phyloP scores from a whole-genome alignment of 2,113 vertebrate genomes.

The Thamnaconus septentrionalis region DNA sequence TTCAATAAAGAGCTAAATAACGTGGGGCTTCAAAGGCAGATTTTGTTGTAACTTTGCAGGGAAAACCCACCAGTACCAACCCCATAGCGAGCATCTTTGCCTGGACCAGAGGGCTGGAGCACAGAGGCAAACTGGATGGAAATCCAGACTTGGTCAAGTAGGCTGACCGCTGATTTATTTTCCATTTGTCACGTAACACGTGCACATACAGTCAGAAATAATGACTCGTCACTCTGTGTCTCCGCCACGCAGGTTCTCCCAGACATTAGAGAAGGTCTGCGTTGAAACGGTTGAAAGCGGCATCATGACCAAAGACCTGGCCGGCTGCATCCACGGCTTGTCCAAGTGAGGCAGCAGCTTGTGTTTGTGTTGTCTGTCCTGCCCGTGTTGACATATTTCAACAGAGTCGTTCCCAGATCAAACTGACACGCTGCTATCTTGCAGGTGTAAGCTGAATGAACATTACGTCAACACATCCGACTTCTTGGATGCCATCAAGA shows the following conservation, averaged over 20 bases:
- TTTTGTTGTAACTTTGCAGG: constrained; percentile 67
- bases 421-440: constrained; percentile 14
- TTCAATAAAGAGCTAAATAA: too few relatives aligned
- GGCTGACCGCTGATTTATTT: not conserved
- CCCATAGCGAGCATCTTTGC: constrained; percentile 97
- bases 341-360: constrained; percentile 80
- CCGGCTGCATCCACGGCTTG: constrained; percentile 91
- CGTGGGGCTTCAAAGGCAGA: too few relatives aligned
- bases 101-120: constrained; percentile 92
- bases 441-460: constrained; percentile 89
- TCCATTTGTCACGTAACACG: not conserved
- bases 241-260: constrained; percentile 80
- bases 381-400: not conserved
- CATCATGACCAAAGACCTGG: constrained; percentile 95
- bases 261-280: constrained; percentile 89
- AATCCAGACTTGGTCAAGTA: constrained; percentile 88
- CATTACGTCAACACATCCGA: constrained; percentile 93
- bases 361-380: not conserved
- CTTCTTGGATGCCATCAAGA: constrained; percentile 92
- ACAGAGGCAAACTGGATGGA: constrained; percentile 90
- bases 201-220: not conserved
- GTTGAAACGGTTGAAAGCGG: constrained; percentile 90
- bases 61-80: constrained; percentile 92
- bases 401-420: not conserved
- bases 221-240: not conserved